phyloP scores from a whole-genome alignment of 2,113 vertebrate genomes.

The Pongo pygmaeus region DNA sequence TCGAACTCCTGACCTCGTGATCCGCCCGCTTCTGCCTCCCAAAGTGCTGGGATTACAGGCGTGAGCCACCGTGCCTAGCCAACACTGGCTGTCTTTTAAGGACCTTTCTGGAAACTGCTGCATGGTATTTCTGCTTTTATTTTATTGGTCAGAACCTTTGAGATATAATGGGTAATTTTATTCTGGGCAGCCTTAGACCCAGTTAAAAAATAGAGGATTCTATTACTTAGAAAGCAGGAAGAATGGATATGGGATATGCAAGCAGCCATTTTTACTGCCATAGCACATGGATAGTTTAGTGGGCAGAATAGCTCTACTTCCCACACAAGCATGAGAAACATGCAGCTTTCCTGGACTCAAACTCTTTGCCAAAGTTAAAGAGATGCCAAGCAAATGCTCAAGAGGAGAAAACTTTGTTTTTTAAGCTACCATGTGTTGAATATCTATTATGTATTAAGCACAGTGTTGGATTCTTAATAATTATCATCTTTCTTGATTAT shows the following conservation, averaged over 20 bases:
- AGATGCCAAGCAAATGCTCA: background rate
- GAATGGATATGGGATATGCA: background rate
- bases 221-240: background rate
- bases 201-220: background rate
- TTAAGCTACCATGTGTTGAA: background rate
- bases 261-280: background rate
- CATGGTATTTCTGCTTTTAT: slow-evolving; percentile 1
- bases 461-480: background rate
- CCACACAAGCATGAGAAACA: background rate
- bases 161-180: background rate
- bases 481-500: background rate
- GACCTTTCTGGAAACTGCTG: background rate
- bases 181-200: background rate
- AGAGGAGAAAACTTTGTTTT: background rate
- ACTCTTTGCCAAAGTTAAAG: background rate
- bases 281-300: background rate
- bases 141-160: background rate
- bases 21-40: too few relatives aligned
- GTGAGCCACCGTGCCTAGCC: too few relatives aligned
- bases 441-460: background rate
- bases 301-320: background rate
- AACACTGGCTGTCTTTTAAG: background rate
- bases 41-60: too few relatives aligned
- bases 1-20: too few relatives aligned
- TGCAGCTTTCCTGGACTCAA: background rate